phyloP scores from a whole-genome alignment of 1,140 invertebrate genomes.

The Anastrepha ludens region DNA sequence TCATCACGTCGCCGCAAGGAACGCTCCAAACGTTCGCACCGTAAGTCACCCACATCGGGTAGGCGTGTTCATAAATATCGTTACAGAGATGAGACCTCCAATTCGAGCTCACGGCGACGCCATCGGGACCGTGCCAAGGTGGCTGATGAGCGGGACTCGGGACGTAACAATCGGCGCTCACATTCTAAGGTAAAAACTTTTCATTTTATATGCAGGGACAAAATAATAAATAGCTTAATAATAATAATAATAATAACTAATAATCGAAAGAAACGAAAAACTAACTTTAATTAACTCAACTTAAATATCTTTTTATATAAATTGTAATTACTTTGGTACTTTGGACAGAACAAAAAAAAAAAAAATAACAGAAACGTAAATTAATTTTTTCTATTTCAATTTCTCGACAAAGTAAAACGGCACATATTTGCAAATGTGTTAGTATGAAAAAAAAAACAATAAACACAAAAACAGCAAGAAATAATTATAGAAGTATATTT shows the following conservation, averaged over 20 bases:
- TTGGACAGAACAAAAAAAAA: not conserved
- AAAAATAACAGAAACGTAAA: not conserved
- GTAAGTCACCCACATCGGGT: constrained; percentile 77
- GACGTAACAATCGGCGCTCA: constrained; percentile 71
- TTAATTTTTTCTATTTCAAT: not conserved
- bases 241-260: constrained; percentile 26
- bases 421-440: constrained; percentile 10
- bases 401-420: not conserved
- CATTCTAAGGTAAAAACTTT: constrained; percentile 74
- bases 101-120: constrained; percentile 70
- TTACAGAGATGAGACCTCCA: constrained; percentile 76
- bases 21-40: constrained; percentile 79
- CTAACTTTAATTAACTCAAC: constrained; percentile 21
- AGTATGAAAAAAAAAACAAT: not conserved
- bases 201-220: constrained; percentile 67
- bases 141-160: constrained; percentile 68
- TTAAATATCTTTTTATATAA: not conserved
- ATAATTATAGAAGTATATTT: constrained; percentile 9
- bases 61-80: constrained; percentile 77
- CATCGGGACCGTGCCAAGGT: constrained; percentile 70
- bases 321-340: not conserved
- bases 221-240: not conserved
- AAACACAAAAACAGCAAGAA: not conserved
- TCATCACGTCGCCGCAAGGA: constrained; percentile 79
- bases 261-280: constrained; percentile 4